phyloP scores from a whole-genome alignment of 2,888 invertebrate genomes.

The Gisinianus flammeolus region DNA sequence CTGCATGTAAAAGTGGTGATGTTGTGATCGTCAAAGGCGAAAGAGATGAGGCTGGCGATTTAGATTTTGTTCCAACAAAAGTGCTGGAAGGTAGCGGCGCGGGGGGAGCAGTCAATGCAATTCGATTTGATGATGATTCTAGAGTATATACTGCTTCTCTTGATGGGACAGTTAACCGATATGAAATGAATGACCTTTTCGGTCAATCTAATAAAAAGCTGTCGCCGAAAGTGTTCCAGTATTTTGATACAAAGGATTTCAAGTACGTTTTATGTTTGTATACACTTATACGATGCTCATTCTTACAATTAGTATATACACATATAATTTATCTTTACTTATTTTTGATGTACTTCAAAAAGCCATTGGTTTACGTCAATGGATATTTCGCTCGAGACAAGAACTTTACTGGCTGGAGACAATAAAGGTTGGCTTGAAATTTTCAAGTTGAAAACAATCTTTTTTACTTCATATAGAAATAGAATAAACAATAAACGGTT shows the following conservation, averaged over 20 bases:
- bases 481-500: not conserved
- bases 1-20: conserved; percentile 49
- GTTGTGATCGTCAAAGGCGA: conserved; percentile 29
- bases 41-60: not conserved
- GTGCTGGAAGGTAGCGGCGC: conserved; percentile 35
- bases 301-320: too few species aligned
- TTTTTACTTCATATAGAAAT: too few species aligned
- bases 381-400: conserved; percentile 44
- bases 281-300: not conserved
- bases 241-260: conserved; percentile 16
- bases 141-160: conserved; percentile 49
- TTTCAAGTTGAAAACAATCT: too few species aligned
- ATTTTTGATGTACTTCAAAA: not conserved
- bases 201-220: not conserved
- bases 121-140: conserved; percentile 42
- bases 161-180: conserved; percentile 44
- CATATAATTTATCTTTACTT: not conserved
- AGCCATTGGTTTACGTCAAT: conserved; percentile 54
- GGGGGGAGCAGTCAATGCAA: conserved; percentile 48
- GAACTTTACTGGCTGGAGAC: conserved; percentile 25
- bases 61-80: not conserved
- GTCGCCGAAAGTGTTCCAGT: not conserved
- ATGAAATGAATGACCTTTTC: conserved; percentile 1
- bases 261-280: conserved; percentile 18
- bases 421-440: conserved; percentile 36